Conservation (phyloP, 2,888 invertebrate species). For the Silvanus unidentatus region DNA sequence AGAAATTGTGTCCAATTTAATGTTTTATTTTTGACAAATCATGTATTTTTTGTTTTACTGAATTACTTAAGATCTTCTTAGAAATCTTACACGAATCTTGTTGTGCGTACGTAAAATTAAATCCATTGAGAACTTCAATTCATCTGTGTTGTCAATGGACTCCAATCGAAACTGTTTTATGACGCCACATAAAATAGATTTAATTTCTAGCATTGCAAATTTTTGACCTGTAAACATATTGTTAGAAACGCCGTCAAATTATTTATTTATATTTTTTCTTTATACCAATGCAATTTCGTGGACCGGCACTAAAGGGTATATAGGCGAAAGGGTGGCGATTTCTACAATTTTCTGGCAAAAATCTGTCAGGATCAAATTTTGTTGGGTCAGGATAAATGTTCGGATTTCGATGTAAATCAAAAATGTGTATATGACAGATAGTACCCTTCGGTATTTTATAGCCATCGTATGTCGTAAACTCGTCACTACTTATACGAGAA, state of each 20-base stretch:
- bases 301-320: constrained; percentile 63
- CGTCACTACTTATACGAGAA: constrained; percentile 29
- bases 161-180: constrained; percentile 49
- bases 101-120: constrained; percentile 48
- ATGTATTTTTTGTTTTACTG: too few relatives aligned
- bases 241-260: not conserved
- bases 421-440: constrained; percentile 53
- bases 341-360: constrained; percentile 53
- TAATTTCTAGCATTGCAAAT: constrained; percentile 60
- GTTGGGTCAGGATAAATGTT: constrained; percentile 58
- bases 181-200: constrained; percentile 52
- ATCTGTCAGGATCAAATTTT: constrained; percentile 64
- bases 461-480: constrained; percentile 24
- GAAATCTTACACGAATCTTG: constrained; percentile 34
- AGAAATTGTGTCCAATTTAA: too few relatives aligned
- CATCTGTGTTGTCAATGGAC: constrained; percentile 45
- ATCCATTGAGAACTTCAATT: constrained; percentile 45
- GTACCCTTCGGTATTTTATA: constrained; percentile 49
- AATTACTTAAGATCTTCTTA: not conserved
- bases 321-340: constrained; percentile 58
- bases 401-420: constrained; percentile 58
- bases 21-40: too few relatives aligned
- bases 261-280: not conserved
- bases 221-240: constrained; percentile 53
- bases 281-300: constrained; percentile 61